Evolutionary conservation across 2,797 vertebrate genomes (phyloP).

Genomic region (Rhincodon typus): DNA sequence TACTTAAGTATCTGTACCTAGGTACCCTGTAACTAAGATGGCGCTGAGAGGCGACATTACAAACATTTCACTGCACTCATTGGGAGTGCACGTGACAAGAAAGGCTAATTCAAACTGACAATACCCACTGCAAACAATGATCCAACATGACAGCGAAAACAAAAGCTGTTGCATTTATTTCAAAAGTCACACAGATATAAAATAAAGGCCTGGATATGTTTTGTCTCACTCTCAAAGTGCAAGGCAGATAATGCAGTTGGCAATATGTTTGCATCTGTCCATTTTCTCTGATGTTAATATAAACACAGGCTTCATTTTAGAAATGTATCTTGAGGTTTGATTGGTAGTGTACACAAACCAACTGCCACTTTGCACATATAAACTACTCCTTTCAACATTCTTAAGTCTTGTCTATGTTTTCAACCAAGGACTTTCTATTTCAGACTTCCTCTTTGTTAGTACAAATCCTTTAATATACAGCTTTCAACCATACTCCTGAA

Average conservation of each 20-base stretch:
- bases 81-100: too few species aligned
- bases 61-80: too few species aligned
- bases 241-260: background rate
- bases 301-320: background rate
- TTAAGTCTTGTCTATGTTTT: constrained; percentile 1
- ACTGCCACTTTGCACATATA: constrained; percentile 20
- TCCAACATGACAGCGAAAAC: background rate
- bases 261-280: background rate
- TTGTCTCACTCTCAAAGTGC: background rate
- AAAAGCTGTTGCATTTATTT: background rate
- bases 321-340: background rate
- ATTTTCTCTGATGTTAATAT: background rate
- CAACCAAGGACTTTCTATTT: background rate
- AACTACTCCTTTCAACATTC: background rate
- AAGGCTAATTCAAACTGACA: background rate
- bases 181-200: background rate
- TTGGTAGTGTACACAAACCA: background rate
- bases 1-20: too few species aligned
- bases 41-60: too few species aligned
- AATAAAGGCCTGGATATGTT: background rate
- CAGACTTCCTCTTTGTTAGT: background rate
- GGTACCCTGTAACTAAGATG: too few species aligned
- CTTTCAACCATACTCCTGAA: background rate
- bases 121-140: background rate
- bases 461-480: background rate